Percentiles rank a stretch among this genome's conserved stretches.
Evolutionary conservation across 2,797 vertebrate genomes (phyloP).

Genomic region (Coranthus polyacanthus): DNA sequence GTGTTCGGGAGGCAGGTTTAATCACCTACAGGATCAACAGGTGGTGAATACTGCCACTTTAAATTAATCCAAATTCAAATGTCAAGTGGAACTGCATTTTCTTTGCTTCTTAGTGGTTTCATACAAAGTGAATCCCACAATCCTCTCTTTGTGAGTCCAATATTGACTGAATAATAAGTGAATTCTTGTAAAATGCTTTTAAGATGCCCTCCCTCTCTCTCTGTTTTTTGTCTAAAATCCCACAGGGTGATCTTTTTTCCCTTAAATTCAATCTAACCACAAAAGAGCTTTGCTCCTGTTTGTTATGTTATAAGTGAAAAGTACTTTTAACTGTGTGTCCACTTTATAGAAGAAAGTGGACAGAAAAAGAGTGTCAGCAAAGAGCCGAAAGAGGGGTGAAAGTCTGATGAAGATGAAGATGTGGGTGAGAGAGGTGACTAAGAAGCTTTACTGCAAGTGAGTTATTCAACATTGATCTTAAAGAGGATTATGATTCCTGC

Average conservation of each 20-base stretch:
- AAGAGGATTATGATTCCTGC: slow-evolving; percentile 92
- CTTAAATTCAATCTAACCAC: slow-evolving; percentile 10
- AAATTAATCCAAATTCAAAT: background rate
- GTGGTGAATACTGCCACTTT: background rate
- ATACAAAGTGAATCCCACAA: background rate
- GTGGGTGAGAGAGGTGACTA: slow-evolving; percentile 71
- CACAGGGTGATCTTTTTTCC: slow-evolving; percentile 5
- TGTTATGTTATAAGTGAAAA: slow-evolving; percentile 75
- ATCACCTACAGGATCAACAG: background rate
- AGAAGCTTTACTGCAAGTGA: slow-evolving; percentile 89
- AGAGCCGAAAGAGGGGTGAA: slow-evolving; percentile 12
- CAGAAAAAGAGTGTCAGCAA: background rate
- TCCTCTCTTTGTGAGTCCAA: background rate
- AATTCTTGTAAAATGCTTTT: background rate
- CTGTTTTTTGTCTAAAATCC: slow-evolving; percentile 32
- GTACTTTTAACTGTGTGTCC: slow-evolving; percentile 83
- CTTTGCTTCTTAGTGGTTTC: too few relatives aligned
- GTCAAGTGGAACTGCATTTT: background rate
- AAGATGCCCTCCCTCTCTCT: too few relatives aligned
- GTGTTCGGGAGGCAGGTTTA: background rate
- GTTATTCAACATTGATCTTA: slow-evolving; percentile 95
- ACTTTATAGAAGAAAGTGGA: too few relatives aligned
- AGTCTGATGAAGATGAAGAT: slow-evolving; percentile 24
- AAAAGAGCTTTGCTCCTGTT: slow-evolving; percentile 77
- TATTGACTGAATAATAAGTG: background rate